Evolutionary conservation across 2,113 vertebrate species (phyloP), one percentile per base, ranked within the genome.

Genomic region (Neolamprologus devosi): DNA sequence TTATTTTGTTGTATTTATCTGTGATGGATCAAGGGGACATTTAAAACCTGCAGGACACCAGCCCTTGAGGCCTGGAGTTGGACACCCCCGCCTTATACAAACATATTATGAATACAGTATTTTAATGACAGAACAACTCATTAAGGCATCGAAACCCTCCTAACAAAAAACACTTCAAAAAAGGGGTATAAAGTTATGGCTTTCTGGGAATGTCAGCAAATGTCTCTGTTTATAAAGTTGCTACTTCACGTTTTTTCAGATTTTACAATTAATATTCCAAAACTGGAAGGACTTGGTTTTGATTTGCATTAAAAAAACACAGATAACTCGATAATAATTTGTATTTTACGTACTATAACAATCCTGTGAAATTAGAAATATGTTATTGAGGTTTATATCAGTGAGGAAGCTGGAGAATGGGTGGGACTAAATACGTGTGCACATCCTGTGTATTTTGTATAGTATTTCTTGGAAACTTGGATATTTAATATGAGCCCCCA

Each of bases 181-280:
- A 60, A 4, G 26, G 0, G 26, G 26, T 30, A 33, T 60, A 60
- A 63, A 63, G 16, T 33, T 10, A 63, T 11, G 16, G 5, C 16
- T 63, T 35, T 63, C 58, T 33, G 5, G 58, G 17, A 63, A 63
- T 7, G 28, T 63, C 28, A 60, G 57, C 28, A 33, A 63, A 63
- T 63, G 17, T 63, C 9, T 60, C 57, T 30, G 57, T 60, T 60
- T 60, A 60, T 30, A 60, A 60, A 60, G 26, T 60, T 60, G 26
- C 57, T 6, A 60, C 57, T 60, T 60, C 14, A 30, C 0, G 0
- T 28, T 17, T 60, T 0, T 60, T 60, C 57, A 30, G 57, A 60
- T 60, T 60, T 60, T 17, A 30, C 8, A 30, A 60, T 60, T 60
- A 60, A 60, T 60, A 60, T 60, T 60, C 26, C 57, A 58, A 30